Percentiles rank a stretch among this genome's conserved stretches.
Evolutionary conservation across 1,140 invertebrate species (phyloP).

Genomic region (Cecropterus lyciades): DNA sequence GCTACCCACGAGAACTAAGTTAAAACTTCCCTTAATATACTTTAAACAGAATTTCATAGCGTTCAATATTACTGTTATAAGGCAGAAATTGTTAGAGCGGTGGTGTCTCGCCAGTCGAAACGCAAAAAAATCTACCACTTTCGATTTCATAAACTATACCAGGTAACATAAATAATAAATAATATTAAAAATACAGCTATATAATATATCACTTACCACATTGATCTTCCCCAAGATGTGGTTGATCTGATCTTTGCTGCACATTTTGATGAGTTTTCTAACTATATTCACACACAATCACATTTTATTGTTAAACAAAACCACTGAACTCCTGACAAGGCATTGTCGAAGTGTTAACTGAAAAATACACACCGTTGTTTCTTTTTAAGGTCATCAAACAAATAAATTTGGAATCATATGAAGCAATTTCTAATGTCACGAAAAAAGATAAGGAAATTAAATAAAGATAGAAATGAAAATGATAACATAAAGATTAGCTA

Average conservation of each 20-base stretch:
- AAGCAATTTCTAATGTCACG: constrained; percentile 25
- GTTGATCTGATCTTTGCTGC: constrained; percentile 77
- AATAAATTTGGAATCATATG: constrained; percentile 1
- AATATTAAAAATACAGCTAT: background rate
- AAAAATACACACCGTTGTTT: constrained; percentile 20
- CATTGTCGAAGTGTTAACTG: constrained; percentile 33
- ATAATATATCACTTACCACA: constrained; percentile 65
- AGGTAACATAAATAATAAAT: no score
- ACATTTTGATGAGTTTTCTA: constrained; percentile 60
- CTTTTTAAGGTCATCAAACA: constrained; percentile 39
- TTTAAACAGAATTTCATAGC: no score
- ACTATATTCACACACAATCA: constrained; percentile 45
- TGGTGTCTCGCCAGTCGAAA: no score
- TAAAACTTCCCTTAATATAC: no score
- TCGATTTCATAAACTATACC: no score
- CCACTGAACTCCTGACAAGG: constrained; percentile 31
- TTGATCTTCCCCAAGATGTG: constrained; percentile 80
- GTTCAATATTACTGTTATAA: no score
- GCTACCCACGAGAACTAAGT: no score
- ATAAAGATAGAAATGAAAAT: no score
- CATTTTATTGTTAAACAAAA: constrained; percentile 45
- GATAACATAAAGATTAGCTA: no score
- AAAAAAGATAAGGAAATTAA: no score
- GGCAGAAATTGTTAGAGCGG: no score
- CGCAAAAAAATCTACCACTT: no score